These are phyloP conservation scores for Psittacula derbiana DNA, from an alignment of 2,797 vertebrate genomes.

Conservation along the genomic window DNA sequence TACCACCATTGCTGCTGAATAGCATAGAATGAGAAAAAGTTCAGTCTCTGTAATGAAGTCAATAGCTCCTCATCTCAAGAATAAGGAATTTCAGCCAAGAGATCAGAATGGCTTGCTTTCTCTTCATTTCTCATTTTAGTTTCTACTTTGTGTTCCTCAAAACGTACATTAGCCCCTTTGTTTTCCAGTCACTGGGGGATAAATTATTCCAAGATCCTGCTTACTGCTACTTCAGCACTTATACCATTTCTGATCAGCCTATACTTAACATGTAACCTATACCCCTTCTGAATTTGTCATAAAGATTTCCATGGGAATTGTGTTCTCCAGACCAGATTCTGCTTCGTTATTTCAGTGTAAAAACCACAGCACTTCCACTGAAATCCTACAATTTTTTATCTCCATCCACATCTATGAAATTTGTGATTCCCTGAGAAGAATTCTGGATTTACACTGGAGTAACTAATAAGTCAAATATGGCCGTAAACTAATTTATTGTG, in stretches of 20 bases:
- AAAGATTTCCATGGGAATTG: constrained; percentile 21
- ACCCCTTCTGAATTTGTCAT: constrained; percentile 4
- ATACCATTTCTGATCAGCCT: constrained; percentile 1
- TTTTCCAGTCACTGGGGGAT: neutral
- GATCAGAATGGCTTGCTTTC: neutral
- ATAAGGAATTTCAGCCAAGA: constrained; percentile 1
- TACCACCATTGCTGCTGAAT: neutral
- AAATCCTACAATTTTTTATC: neutral
- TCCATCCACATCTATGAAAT: neutral
- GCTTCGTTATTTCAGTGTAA: constrained; percentile 7
- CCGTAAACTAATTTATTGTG: neutral
- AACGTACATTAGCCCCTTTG: neutral
- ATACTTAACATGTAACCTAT: constrained; percentile 17
- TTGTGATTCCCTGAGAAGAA: neutral
- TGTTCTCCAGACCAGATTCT: neutral
- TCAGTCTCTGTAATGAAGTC: neutral
- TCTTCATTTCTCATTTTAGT: neutral
- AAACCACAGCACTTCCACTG: neutral
- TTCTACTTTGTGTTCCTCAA: neutral
- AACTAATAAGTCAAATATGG: neutral
- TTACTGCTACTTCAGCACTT: constrained; percentile 1
- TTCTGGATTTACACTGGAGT: neutral
- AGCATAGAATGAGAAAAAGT: neutral
- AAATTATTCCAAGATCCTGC: constrained; percentile 30
- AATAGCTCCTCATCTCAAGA: neutral